Conservation (phyloP, 1,140 invertebrate species). For the Lethrus apterus region DNA sequence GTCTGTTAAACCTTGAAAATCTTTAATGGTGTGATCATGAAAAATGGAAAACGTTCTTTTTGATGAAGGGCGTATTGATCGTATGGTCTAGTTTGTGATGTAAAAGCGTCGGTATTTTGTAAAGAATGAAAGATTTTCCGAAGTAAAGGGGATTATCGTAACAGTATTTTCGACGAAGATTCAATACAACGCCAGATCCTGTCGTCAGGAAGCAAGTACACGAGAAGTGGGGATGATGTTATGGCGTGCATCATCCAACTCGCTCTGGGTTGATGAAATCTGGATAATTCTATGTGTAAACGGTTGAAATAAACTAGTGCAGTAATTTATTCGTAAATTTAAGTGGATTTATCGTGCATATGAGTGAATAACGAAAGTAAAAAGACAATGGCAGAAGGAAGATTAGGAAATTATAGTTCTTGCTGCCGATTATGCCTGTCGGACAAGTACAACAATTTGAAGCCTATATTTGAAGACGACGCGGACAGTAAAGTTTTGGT, state of each 20-base stretch:
- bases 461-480: conserved; percentile 30
- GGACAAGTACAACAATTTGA: conserved; percentile 28
- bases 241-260: conserved; percentile 13
- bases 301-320: not conserved
- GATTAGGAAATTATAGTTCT: conserved; percentile 24
- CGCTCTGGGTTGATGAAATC: conserved; percentile 6
- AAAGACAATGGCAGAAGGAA: conserved; percentile 19
- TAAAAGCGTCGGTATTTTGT: too few species aligned
- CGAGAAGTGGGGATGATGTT: conserved; percentile 14
- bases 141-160: conserved; percentile 5
- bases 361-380: not conserved
- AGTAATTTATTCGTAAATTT: not conserved
- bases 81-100: too few species aligned
- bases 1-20: too few species aligned
- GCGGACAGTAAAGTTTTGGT: conserved; percentile 19
- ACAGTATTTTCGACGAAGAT: conserved; percentile 7
- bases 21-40: too few species aligned
- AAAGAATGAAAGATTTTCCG: conserved; percentile 5
- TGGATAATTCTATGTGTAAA: conserved; percentile 8
- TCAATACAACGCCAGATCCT: conserved; percentile 11
- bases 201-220: conserved; percentile 6
- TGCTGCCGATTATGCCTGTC: conserved; percentile 35
- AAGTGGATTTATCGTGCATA: not conserved
- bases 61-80: too few species aligned
- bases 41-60: too few species aligned